Evolutionary conservation across 2,888 invertebrate genomes (phyloP).

Genomic region (Leptinotarsa juncta): DNA sequence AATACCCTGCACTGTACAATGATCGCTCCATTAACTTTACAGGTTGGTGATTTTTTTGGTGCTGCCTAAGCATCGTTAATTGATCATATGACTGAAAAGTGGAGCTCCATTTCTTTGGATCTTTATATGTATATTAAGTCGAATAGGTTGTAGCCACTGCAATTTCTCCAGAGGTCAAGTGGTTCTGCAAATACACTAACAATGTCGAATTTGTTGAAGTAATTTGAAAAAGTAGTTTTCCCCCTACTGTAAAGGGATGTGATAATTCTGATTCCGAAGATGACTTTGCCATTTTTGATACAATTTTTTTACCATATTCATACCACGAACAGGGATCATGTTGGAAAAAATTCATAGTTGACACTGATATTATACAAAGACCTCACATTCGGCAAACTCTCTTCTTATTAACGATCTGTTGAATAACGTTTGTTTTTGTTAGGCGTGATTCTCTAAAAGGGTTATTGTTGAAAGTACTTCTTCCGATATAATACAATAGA

Average conservation of each 20-base stretch:
- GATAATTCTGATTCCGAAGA: constrained; percentile 34
- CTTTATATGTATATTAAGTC: constrained; percentile 75
- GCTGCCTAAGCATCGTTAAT: constrained; percentile 81
- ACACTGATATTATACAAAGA: too few relatives aligned
- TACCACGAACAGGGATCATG: background rate
- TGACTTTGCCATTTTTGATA: constrained; percentile 46
- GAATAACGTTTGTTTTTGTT: too few relatives aligned
- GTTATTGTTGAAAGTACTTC: too few relatives aligned
- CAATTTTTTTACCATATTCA: constrained; percentile 42
- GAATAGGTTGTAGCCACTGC: constrained; percentile 82
- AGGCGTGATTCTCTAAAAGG: too few relatives aligned
- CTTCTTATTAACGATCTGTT: too few relatives aligned
- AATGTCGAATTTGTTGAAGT: constrained; percentile 80
- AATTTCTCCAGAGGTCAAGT: constrained; percentile 85
- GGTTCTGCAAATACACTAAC: constrained; percentile 77
- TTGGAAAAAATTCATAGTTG: too few relatives aligned
- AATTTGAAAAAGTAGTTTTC: constrained; percentile 87
- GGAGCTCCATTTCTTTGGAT: constrained; percentile 80
- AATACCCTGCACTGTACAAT: constrained; percentile 68
- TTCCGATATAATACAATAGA: too few relatives aligned
- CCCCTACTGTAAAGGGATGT: constrained; percentile 83
- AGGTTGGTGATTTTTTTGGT: constrained; percentile 68
- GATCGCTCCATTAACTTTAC: constrained; percentile 79
- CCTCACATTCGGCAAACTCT: too few relatives aligned
- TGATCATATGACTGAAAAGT: constrained; percentile 88